A percentile compares a stretch with the other conserved stretches of the same genome.
Conservation (phyloP, 2,113 vertebrate species). For the Perca flavescens region DNA sequence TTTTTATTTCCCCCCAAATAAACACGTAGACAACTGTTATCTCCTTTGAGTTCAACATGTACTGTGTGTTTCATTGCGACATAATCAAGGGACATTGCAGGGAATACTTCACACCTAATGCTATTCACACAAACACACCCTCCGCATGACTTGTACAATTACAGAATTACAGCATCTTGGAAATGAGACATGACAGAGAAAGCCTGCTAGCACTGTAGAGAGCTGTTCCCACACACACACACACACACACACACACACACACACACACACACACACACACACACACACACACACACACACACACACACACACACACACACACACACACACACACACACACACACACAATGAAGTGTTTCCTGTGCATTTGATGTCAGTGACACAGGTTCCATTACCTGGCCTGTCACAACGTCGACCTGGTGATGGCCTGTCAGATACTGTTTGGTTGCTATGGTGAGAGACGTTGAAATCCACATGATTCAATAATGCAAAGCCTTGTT, state of each 20-base stretch:
- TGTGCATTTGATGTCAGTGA: slow-evolving; percentile 50
- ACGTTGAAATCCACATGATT: slow-evolving; percentile 65
- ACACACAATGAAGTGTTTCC: slow-evolving; percentile 66
- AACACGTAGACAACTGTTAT: background rate
- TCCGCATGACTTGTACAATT: slow-evolving; percentile 72
- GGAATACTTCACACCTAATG: slow-evolving; percentile 24
- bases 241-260: slow-evolving; percentile 32
- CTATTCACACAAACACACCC: background rate
- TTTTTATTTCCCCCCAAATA: background rate
- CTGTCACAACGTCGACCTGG: slow-evolving; percentile 59
- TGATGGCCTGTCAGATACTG: slow-evolving; percentile 69
- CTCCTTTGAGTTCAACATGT: slow-evolving; percentile 1
- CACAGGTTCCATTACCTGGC: slow-evolving; percentile 82
- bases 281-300: slow-evolving; percentile 36
- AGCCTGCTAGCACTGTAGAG: slow-evolving; percentile 41
- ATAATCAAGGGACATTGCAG: slow-evolving; percentile 8
- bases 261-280: slow-evolving; percentile 34
- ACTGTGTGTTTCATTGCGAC: slow-evolving; percentile 7
- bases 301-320: slow-evolving; percentile 45
- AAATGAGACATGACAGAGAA: slow-evolving; percentile 81
- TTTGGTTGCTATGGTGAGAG: slow-evolving; percentile 65
- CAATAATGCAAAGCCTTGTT: slow-evolving; percentile 51
- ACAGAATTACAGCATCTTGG: slow-evolving; percentile 75
- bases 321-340: slow-evolving; percentile 36
- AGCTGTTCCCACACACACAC: slow-evolving; percentile 65